Conservation (phyloP, 2,888 invertebrate genomes). For the Caenorhabditis virilis region DNA sequence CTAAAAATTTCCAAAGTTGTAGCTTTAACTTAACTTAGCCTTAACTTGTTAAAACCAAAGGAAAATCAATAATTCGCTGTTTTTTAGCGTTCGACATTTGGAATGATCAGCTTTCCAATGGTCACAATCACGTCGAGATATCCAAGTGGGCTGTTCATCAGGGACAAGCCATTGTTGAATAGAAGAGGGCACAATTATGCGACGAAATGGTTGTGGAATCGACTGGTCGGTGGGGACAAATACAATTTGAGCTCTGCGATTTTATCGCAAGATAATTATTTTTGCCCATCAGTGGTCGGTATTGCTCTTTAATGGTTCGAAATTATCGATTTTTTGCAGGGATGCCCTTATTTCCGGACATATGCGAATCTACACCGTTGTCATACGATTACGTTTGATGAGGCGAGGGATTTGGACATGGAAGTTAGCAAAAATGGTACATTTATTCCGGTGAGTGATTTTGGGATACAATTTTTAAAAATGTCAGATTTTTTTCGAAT, state of each 20-base stretch:
- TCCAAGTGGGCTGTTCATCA: slow-evolving; percentile 60
- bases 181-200: slow-evolving; percentile 64
- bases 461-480: too few species aligned
- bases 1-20: too few species aligned
- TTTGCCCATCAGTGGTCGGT: slow-evolving; percentile 52
- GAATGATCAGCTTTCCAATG: slow-evolving; percentile 60
- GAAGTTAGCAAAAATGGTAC: slow-evolving; percentile 14
- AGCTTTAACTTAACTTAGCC: too few species aligned
- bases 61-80: too few species aligned
- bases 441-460: too few species aligned
- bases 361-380: slow-evolving; percentile 57
- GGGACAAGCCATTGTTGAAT: slow-evolving; percentile 53
- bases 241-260: slow-evolving; percentile 64
- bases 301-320: not conserved
- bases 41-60: too few species aligned
- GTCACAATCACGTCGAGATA: slow-evolving; percentile 66
- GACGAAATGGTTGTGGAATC: slow-evolving; percentile 66
- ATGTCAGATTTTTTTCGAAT: too few species aligned
- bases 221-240: slow-evolving; percentile 62
- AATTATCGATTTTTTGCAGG: slow-evolving; percentile 20
- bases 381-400: slow-evolving; percentile 47
- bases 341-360: slow-evolving; percentile 65
- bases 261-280: slow-evolving; percentile 62
- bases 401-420: slow-evolving; percentile 40
- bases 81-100: slow-evolving; percentile 62